phyloP scores from a whole-genome alignment of 2,797 vertebrate species.

The Petrocephalus schoutedeni region DNA sequence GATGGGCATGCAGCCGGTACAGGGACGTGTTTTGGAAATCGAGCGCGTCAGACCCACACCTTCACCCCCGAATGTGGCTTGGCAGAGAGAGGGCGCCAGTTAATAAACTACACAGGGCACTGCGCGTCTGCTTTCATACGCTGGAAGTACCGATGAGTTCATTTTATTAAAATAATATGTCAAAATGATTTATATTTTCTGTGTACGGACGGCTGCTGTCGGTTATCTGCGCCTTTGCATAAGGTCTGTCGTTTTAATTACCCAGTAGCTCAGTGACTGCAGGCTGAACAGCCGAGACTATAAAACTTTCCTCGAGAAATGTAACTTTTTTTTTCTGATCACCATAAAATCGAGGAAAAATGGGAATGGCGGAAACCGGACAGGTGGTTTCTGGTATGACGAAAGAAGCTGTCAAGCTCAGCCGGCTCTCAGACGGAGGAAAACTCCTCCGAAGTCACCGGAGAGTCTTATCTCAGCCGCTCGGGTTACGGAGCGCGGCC shows the following conservation, averaged over 20 bases:
- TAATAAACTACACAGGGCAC: conserved; percentile 26
- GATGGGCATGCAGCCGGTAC: background rate
- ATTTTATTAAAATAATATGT: background rate
- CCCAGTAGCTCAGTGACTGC: background rate
- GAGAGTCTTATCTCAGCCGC: conserved; percentile 37
- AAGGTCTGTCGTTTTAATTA: background rate
- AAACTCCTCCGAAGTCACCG: conserved; percentile 25
- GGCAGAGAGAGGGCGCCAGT: conserved; percentile 63
- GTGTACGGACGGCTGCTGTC: background rate
- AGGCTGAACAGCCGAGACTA: background rate
- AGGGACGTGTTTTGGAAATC: background rate
- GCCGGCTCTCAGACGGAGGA: conserved; percentile 34
- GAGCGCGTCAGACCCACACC: background rate
- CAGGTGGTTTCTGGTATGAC: conserved; percentile 29
- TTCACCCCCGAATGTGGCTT: conserved; percentile 3
- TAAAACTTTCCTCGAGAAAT: background rate
- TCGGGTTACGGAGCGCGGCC: conserved; percentile 53
- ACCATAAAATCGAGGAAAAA: background rate
- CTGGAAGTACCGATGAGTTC: background rate
- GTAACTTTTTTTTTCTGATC: conserved; percentile 5
- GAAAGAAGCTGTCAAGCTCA: conserved; percentile 30
- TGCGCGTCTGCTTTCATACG: background rate
- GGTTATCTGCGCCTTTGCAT: background rate
- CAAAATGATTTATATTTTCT: background rate
- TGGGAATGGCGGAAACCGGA: conserved; percentile 6